Evolutionary conservation across 2,113 vertebrate genomes (phyloP).

Genomic region (Dipodomys spectabilis): DNA sequence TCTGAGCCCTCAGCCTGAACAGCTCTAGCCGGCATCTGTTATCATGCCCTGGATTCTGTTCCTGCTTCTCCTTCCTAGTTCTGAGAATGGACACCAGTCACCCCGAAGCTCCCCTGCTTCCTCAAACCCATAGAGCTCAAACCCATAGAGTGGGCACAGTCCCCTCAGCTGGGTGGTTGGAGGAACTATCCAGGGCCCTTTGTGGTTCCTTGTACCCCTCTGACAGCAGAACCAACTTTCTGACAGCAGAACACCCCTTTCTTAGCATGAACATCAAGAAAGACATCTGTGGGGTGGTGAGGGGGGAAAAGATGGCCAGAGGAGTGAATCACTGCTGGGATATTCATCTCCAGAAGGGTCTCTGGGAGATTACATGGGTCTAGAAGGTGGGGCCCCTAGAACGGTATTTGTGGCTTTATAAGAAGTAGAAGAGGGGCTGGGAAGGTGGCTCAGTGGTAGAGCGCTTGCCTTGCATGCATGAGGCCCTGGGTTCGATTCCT

Average conservation of each 20-base stretch:
- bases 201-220: no score
- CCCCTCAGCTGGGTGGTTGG: background rate
- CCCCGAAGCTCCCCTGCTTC: background rate
- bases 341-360: background rate
- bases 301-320: background rate
- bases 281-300: background rate
- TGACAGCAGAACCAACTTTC: background rate
- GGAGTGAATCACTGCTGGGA: background rate
- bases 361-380: background rate
- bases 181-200: no score
- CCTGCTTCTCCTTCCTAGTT: slow-evolving; percentile 24
- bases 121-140: background rate
- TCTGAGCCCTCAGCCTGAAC: background rate
- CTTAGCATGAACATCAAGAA: background rate
- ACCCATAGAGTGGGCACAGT: background rate
- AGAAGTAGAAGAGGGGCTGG: background rate
- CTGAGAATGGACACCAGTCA: background rate
- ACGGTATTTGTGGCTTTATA: background rate
- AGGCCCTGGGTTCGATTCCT: no score
- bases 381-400: background rate
- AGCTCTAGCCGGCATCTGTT: background rate
- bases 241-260: background rate
- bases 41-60: background rate
- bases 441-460: no score
- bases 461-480: no score